Conservation (phyloP, 2,113 vertebrate species). For the Butorides virescens region DNA sequence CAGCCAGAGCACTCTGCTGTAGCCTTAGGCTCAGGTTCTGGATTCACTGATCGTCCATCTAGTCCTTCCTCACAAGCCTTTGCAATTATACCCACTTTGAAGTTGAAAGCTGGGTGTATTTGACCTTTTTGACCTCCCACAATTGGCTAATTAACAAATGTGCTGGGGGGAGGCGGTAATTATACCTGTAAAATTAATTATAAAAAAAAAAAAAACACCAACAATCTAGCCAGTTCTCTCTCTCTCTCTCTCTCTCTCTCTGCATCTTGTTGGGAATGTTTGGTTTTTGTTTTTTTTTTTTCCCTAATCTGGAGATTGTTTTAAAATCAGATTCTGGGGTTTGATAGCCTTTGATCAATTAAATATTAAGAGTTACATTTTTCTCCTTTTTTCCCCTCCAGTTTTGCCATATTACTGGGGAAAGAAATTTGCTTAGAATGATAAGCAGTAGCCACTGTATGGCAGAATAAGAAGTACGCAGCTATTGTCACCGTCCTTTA, state of each 20-base stretch:
- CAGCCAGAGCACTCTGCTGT: neutral
- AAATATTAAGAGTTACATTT: neutral
- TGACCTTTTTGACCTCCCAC: conserved; percentile 25
- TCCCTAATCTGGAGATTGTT: neutral
- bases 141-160: conserved; percentile 17
- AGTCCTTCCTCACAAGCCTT: neutral
- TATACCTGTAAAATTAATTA: neutral
- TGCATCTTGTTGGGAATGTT: neutral
- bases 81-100: neutral
- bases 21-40: neutral
- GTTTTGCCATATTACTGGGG: neutral
- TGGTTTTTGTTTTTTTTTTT: no score
- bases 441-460: neutral
- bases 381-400: neutral
- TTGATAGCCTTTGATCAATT: neutral
- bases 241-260: neutral
- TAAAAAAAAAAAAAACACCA: neutral
- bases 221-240: neutral
- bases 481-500: neutral
- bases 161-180: neutral
- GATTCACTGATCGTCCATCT: neutral
- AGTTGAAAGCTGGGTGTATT: neutral
- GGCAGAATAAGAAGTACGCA: neutral
- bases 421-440: neutral
- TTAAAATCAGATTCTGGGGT: neutral